Conservation (phyloP, 2,797 vertebrate genomes). For the Spondyliosoma cantharus region DNA sequence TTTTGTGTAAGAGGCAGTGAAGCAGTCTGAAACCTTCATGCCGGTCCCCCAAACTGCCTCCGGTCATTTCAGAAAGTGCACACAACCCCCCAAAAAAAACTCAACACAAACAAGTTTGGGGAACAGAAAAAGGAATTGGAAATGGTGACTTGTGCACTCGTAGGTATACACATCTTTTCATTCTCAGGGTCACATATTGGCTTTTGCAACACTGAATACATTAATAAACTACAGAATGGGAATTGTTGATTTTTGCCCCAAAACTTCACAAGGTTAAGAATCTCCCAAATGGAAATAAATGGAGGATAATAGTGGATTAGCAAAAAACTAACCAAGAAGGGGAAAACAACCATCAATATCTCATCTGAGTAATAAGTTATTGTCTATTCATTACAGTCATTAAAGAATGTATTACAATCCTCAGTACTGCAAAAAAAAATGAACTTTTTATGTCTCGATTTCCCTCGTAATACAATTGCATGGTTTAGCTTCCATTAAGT, state of each 20-base stretch:
- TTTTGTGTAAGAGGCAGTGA: slow-evolving; percentile 66
- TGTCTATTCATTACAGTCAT: not conserved
- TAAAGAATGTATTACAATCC: not conserved
- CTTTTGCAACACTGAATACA: not conserved
- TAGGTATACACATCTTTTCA: slow-evolving; percentile 8
- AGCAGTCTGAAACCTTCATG: slow-evolving; percentile 55
- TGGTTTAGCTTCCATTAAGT: slow-evolving; percentile 1
- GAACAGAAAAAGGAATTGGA: slow-evolving; percentile 21
- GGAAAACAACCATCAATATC: not conserved
- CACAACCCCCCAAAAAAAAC: slow-evolving; percentile 53
- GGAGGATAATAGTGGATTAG: not conserved
- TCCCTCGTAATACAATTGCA: slow-evolving; percentile 3
- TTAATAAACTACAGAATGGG: not conserved
- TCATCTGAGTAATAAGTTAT: not conserved
- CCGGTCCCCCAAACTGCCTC: slow-evolving; percentile 58
- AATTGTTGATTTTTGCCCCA: not conserved
- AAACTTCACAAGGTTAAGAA: not conserved
- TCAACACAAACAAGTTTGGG: slow-evolving; percentile 56
- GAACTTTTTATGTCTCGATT: not conserved
- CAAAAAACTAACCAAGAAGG: slow-evolving; percentile 9
- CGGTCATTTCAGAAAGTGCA: slow-evolving; percentile 63
- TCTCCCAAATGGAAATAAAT: not conserved
- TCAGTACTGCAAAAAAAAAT: not conserved
- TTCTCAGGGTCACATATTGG: slow-evolving; percentile 11
- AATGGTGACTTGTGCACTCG: not conserved